A percentile compares a stretch with the other conserved stretches of the same genome.
These are phyloP conservation scores for Petroica traversi DNA, from an alignment of 2,113 vertebrate genomes.

Conservation along the genomic window DNA sequence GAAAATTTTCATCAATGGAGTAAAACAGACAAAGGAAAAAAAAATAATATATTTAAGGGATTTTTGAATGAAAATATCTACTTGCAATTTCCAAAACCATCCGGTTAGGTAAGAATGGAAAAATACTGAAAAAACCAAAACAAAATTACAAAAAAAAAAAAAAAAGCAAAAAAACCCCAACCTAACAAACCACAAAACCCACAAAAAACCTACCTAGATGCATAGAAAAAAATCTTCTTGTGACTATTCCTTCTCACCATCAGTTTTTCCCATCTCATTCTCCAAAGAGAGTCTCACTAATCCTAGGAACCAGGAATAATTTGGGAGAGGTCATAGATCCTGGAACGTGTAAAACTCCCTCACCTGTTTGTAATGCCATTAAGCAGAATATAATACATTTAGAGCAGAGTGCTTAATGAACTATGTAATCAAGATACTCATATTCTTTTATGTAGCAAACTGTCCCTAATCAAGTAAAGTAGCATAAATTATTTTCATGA, in stretches of 20 bases:
- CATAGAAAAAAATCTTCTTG: neutral
- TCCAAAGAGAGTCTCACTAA: neutral
- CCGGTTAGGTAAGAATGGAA: neutral
- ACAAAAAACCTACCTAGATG: too few species aligned
- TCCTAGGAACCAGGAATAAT: neutral
- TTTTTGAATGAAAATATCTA: neutral
- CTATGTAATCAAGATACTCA: neutral
- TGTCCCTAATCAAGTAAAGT: constrained; percentile 14
- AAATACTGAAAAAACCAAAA: too few species aligned
- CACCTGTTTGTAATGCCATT: neutral
- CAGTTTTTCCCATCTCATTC: neutral
- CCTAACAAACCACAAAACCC: too few species aligned
- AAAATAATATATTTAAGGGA: neutral
- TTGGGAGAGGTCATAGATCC: neutral
- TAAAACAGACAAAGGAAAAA: neutral
- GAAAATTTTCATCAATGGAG: neutral
- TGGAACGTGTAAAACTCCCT: neutral
- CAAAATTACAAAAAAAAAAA: too few species aligned
- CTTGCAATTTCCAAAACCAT: neutral
- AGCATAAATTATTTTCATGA: constrained; percentile 12
- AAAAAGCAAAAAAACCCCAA: too few species aligned
- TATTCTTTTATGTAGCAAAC: neutral
- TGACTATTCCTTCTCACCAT: neutral
- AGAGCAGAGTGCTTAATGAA: neutral
- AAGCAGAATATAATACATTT: neutral